A percentile compares a stretch with the other conserved stretches of the same genome.
Evolutionary conservation across 2,797 vertebrate species (phyloP).

Genomic region (Falco biarmicus): DNA sequence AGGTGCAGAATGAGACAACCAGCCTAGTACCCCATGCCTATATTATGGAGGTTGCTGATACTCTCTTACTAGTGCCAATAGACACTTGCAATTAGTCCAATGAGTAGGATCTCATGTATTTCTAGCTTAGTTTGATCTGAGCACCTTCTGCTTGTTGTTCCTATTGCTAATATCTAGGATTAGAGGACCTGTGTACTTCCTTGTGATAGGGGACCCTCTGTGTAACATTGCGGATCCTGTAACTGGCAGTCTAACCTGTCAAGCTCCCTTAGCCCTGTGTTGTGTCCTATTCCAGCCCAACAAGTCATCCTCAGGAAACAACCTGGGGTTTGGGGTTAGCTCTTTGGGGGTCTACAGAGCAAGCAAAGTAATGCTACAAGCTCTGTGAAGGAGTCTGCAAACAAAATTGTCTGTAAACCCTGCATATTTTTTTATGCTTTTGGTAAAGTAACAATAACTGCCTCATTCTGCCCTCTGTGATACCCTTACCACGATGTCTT

Average conservation of each 20-base stretch:
- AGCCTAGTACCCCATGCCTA: not conserved
- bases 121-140: not conserved
- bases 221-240: not conserved
- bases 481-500: accelerated
- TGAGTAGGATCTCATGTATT: not conserved
- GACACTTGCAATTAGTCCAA: not conserved
- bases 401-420: not conserved
- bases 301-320: not conserved
- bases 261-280: not conserved
- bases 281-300: not conserved
- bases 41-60: not conserved
- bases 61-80: not conserved
- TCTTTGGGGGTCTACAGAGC: not conserved
- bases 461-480: not conserved
- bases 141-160: not conserved
- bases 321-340: accelerated
- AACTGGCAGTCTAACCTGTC: not conserved
- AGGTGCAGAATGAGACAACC: not conserved
- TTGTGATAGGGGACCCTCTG: not conserved
- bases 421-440: not conserved
- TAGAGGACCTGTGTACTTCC: not conserved
- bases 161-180: not conserved
- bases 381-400: not conserved
- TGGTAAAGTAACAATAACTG: not conserved
- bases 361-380: not conserved